Percentiles rank a stretch among this genome's conserved stretches.
These are phyloP conservation scores for Oligia latruncula DNA, from an alignment of 2,888 invertebrate species.

Conservation along the genomic window DNA sequence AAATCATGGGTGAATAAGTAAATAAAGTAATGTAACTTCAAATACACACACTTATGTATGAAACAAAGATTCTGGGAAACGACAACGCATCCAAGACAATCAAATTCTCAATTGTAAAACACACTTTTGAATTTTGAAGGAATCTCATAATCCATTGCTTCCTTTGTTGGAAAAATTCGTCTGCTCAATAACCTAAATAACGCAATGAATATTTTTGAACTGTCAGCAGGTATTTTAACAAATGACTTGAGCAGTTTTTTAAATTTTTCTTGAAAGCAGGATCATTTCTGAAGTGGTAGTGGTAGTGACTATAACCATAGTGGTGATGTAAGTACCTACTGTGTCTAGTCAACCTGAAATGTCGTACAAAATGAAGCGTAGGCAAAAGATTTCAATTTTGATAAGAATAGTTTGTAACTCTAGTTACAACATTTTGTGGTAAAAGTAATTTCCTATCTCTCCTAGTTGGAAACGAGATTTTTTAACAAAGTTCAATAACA, in stretches of 20 bases:
- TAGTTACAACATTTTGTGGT: conserved; percentile 17
- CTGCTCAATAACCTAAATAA: neutral
- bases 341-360: neutral
- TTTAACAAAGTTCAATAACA: neutral
- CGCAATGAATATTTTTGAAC: neutral
- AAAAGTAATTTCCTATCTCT: conserved; percentile 14
- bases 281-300: neutral
- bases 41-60: neutral
- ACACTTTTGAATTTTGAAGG: neutral
- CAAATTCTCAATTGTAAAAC: neutral
- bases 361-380: conserved; percentile 9
- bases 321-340: neutral
- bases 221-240: neutral
- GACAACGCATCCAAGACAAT: neutral
- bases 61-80: neutral
- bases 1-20: neutral
- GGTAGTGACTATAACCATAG: neutral
- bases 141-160: neutral
- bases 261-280: neutral
- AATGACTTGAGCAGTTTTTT: neutral
- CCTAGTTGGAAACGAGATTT: conserved; percentile 6
- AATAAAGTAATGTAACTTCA: neutral
- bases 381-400: conserved; percentile 48
- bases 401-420: conserved; percentile 42
- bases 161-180: neutral